These are phyloP conservation scores for Mythimna lalbum DNA, from an alignment of 2,888 invertebrate genomes.

Conservation along the genomic window DNA sequence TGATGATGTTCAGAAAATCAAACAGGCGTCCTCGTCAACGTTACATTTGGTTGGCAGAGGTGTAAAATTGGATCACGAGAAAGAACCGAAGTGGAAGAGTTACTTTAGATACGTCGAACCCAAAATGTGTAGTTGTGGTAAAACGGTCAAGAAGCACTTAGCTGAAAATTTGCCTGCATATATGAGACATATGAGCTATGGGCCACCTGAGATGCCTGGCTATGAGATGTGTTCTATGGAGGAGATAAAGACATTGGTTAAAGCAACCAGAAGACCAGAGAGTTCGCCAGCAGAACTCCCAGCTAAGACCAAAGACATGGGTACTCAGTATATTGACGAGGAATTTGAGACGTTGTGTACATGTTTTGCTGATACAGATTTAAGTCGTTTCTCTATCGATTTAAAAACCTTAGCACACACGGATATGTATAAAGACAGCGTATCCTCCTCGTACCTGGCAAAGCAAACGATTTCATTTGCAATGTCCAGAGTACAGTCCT, in stretches of 20 bases:
- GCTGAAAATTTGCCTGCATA: slow-evolving; percentile 82
- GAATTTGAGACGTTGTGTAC: slow-evolving; percentile 79
- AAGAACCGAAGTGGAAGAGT: slow-evolving; percentile 84
- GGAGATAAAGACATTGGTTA: slow-evolving; percentile 75
- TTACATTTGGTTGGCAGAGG: slow-evolving; percentile 77
- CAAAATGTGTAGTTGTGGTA: slow-evolving; percentile 76
- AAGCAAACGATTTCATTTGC: slow-evolving; percentile 69
- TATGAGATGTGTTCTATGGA: slow-evolving; percentile 78
- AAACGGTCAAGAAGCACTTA: slow-evolving; percentile 79
- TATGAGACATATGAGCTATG: slow-evolving; percentile 80
- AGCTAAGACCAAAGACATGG: slow-evolving; percentile 72
- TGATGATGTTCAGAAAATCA: background rate
- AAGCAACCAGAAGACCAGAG: slow-evolving; percentile 52
- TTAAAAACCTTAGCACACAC: background rate
- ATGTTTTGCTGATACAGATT: slow-evolving; percentile 64
- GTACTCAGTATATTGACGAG: slow-evolving; percentile 77
- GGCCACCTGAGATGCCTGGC: slow-evolving; percentile 73
- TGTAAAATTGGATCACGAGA: slow-evolving; percentile 75
- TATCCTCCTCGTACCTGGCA: background rate
- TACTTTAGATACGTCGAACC: slow-evolving; percentile 77
- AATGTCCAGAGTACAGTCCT: slow-evolving; percentile 72
- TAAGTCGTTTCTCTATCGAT: background rate
- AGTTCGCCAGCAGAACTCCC: slow-evolving; percentile 30
- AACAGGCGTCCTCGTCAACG: background rate
- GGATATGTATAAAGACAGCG: background rate